Evolutionary conservation across 2,113 vertebrate species (phyloP), one percentile per base, ranked within the genome.

Genomic region (Aythya baeri): DNA sequence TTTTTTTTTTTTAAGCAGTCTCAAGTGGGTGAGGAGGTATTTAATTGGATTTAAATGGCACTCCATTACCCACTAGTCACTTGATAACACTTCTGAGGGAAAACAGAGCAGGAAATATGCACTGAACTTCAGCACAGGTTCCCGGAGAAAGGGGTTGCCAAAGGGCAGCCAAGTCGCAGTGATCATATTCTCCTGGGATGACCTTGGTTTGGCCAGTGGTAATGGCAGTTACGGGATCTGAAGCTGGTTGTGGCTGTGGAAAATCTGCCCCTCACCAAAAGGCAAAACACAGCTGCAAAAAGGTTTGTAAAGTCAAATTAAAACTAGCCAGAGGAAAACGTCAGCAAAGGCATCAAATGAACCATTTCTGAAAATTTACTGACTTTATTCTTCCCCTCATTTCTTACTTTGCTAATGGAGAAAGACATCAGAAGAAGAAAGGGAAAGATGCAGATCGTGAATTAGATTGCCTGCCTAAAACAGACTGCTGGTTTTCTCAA

Each of bases 401-500:
- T 71, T 27, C 68, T n/a, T 31, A 6, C 11, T 20, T 52, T 11
- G 2, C 21, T 52, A 0, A 11, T 2, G 27, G 8, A 0, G 41
- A 38, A 11, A 0, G 41, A 49, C 14, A 22, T 29, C 54, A 12
- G 93, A 6, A 38, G 17, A 15, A 3, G 65, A 5, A 27, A 55
- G n/a, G 49, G 55, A 23, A 61, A 23, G 70, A 2, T 9, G 14
- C 1, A 5, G 25, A 41, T 2, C 3, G 4, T 11, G 7, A 49
- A 27, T 4, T 4, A 3, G n/a, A 9, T 13, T 1, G 21, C 4
- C 9, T 22, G 41, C 34, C 31, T 0, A 76, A 9, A 6, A 1
- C 0, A 4, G 23, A 0, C 10, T 1, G 31, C 0, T 0, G 3
- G 17, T 32, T 25, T 38, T 41, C 23, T 8, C 2, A 0, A 12